Base-by-base conservation (phyloP, 2,888 invertebrate genomes). In the Cylindroiulus punctatus region DNA sequence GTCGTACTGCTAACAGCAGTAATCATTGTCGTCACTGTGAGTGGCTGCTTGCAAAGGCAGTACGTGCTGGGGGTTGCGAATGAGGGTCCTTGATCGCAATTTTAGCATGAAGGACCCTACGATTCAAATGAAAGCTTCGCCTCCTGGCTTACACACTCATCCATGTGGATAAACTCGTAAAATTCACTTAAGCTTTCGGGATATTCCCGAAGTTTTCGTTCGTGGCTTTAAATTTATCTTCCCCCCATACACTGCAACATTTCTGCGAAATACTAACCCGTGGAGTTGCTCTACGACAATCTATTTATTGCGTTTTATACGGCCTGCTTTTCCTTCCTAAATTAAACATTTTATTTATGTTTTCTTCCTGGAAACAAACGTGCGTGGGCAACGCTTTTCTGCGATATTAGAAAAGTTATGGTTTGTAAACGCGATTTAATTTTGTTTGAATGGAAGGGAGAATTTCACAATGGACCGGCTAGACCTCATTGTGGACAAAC, bases 1-100 rank as follows among this genome's bases (percentile, higher is more conserved):
- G 76, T 76, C 76, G 76, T 76, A 76, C 76, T 76, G 76, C 76
- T 76, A 76, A 76, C 76, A 76, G 76, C 76, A 26, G 76, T 76
- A 76, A 76, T 76, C 76, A 76, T 76, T 22, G 76, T 76, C 76
- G 76, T 76, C 76, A 76, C 76, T 76, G 76, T 76, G 76, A 76
- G 76, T 76, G 76, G 76, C 76, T 76, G 76, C 30, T 76, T 3
- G 26, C 30, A 22, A 76, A 76, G 26, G 30, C 76, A 76, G 76
- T 76, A 76, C 76, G 76, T 76, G 76, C 26, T 14, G 14, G 14
- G 76, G 30, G 10, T 76, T 30, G 26, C 30, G 30, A 76, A 76
- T 76, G 76, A 76, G 76, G 76, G 76, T 26, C 57, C 57, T 65
- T 65, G 57, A 65, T 65, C 57, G 57, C 57, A 65, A 26, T 65